Base-by-base conservation (phyloP, 1,140 invertebrate genomes). In the Wiebesia pumilae region DNA sequence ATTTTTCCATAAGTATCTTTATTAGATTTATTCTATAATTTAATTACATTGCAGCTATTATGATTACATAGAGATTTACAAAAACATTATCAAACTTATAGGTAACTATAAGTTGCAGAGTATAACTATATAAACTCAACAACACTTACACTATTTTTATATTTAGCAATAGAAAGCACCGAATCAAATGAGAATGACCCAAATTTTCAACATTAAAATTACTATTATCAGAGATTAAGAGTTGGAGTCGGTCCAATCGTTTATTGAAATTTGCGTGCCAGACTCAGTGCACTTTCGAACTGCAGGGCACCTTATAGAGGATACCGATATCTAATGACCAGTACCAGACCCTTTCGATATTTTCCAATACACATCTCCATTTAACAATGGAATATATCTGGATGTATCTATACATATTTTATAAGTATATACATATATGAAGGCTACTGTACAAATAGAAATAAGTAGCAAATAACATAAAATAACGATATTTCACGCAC, bases 141-240 rank as follows among this genome's bases (percentile, higher is more conserved):
- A 33, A 21, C 7, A 43, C 38, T 7, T 38, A 0, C n/a, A 16
- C 47, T 14, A 78, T 78, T 54, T 78, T 78, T 47, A 43, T 75
- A 75, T 43, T 43, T 75, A 38, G 3, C 9, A 81, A 35, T 35
- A 38, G 79, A 24, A 40, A 81, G 79, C 30, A 62, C 21, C 38
- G 81, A 47, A 62, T 54, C 58, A 81, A 65, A 54, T n/a, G 58
- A 27, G 35, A 69, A 71, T 38, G 54, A 82, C 35, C 43, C 83
- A 58, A 86, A 82, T 77, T 86, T 78, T 77, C 71, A 14, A 33
- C 85, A 43, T 87, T 87, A 82, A 82, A 82, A 67, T 82, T 79
- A 79, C 85, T 83, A 87, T 87, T 87, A 87, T 83, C 81, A 65
- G 71, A 87, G 85, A 87, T 87, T 87, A 87, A 87, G 81, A 87